Base-by-base conservation (phyloP, 2,888 invertebrate species). In the Exocentrus adspersus region DNA sequence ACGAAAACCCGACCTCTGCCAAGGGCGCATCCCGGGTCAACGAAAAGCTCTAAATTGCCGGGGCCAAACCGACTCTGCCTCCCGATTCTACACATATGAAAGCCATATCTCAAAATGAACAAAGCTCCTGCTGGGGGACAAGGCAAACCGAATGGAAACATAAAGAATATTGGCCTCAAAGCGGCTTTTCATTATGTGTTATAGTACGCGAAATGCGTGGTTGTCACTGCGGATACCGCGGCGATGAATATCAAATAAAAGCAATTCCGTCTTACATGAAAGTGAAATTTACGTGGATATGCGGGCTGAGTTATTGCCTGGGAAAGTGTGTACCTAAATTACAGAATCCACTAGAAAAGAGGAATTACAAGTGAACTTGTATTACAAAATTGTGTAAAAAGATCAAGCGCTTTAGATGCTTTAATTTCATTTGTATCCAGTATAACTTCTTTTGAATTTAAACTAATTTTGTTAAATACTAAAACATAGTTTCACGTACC, bases 161-260 rank as follows among this genome's bases (percentile, higher is more conserved):
- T 62, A 61, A 64, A 67, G 62, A 59, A 60, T 64, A 67, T 67
- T 60, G 62, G 52, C 52, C 64, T 62, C 60, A 60, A 62, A 67
- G 52, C 53, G 57, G 41, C 45, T 32, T 67, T 67, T 67, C 67
- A 64, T 67, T 62, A 64, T 53, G 62, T 60, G 64, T 60, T n/a
- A n/a, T n/a, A n/a, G n/a, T n/a, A n/a, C n/a, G n/a, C n/a, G n/a
- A n/a, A n/a, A n/a, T n/a, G n/a, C n/a, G n/a, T n/a, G n/a, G n/a
- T n/a, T n/a, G n/a, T n/a, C n/a, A n/a, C n/a, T n/a, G n/a, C n/a
- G n/a, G n/a, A n/a, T n/a, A 59, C 53, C 60, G 46, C 48, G 9
- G 20, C 50, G n/a, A n/a, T 30, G 61, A 62, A 64, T 64, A 62
- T 60, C 56, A 59, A 67, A 50, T 21, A 50, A 56, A 28, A 24